Conservation (phyloP, 1,140 invertebrate species). For the Doryteuthis pealeii region DNA sequence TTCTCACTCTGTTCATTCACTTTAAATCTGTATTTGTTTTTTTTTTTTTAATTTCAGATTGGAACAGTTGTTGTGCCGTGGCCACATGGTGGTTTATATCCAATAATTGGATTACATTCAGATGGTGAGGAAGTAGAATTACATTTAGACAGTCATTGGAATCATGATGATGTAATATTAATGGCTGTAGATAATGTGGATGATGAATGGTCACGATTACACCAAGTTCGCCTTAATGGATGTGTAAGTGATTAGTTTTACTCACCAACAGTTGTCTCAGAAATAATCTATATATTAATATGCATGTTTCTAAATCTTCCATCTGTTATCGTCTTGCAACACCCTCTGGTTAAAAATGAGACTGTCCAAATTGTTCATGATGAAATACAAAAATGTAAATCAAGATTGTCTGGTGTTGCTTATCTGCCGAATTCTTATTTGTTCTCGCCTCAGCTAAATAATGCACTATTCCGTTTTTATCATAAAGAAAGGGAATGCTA, state of each 20-base stretch:
- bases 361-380: no score
- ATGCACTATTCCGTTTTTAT: no score
- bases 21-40: not conserved
- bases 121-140: constrained; percentile 60
- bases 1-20: no score
- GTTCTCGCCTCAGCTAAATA: no score
- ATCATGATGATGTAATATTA: constrained; percentile 59
- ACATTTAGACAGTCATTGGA: constrained; percentile 56
- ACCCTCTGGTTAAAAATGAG: no score
- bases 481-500: no score
- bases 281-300: not conserved
- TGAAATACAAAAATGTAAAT: no score
- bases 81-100: constrained; percentile 56
- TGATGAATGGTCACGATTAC: constrained; percentile 65
- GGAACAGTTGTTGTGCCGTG: constrained; percentile 45
- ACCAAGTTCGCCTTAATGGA: constrained; percentile 64
- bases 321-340: no score
- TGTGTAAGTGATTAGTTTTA: constrained; percentile 53
- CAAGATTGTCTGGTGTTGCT: no score
- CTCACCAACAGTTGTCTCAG: not conserved
- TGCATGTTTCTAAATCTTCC: no score
- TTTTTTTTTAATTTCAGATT: constrained; percentile 43
- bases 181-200: constrained; percentile 66
- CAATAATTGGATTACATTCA: constrained; percentile 60
- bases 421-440: no score